Evolutionary conservation across 2,113 vertebrate species (phyloP).

Genomic region (Indicator indicator): DNA sequence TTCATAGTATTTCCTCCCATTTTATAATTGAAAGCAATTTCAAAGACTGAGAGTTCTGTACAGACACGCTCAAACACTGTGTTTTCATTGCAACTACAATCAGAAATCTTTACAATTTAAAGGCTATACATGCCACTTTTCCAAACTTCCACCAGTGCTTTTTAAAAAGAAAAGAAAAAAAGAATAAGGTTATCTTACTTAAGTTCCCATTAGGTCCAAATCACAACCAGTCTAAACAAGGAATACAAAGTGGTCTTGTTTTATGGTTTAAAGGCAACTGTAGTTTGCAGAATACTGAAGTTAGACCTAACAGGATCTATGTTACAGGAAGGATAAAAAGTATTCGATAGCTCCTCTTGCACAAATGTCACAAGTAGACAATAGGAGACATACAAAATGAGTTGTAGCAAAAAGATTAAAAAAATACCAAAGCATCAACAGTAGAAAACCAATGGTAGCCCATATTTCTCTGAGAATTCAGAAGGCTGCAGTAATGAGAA

Average conservation of each 20-base stretch:
- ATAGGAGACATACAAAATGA: constrained; percentile 49
- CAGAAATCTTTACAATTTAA: constrained; percentile 45
- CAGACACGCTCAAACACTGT: constrained; percentile 47
- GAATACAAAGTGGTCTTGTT: neutral
- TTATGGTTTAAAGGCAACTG: constrained; percentile 62
- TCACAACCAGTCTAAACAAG: constrained; percentile 43
- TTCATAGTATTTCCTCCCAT: neutral
- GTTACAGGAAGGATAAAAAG: constrained; percentile 41
- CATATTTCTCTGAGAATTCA: constrained; percentile 15
- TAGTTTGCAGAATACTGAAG: constrained; percentile 30
- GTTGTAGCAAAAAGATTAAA: constrained; percentile 47
- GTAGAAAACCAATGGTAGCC: constrained; percentile 39
- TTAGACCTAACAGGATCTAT: constrained; percentile 3
- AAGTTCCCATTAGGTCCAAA: constrained; percentile 44
- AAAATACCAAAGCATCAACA: constrained; percentile 44
- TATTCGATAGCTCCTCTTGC: neutral
- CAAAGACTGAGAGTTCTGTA: constrained; percentile 2
- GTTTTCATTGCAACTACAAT: constrained; percentile 66
- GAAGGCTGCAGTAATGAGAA: constrained; percentile 18
- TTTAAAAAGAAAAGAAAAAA: constrained; percentile 17
- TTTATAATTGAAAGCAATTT: constrained; percentile 28
- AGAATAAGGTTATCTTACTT: neutral
- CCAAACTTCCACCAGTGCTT: constrained; percentile 18
- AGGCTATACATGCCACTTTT: constrained; percentile 2
- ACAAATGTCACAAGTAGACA: constrained; percentile 43